Conservation (phyloP, 2,888 invertebrate genomes). For the Diogma glabrata region DNA sequence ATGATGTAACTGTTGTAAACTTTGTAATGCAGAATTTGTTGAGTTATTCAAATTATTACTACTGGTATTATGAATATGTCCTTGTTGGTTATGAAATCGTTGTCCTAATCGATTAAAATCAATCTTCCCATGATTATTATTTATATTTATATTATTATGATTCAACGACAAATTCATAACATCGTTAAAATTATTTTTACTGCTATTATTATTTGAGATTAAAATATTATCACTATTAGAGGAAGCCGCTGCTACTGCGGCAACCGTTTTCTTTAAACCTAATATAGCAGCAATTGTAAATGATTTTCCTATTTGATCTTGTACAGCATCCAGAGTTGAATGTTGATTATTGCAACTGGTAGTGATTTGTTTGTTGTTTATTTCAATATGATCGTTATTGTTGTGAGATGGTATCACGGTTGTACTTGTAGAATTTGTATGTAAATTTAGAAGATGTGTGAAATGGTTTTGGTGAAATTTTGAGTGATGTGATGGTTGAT, state of each 20-base stretch:
- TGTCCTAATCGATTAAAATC: conserved; percentile 10
- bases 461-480: conserved; percentile 38
- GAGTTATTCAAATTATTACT: conserved; percentile 15
- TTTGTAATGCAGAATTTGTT: conserved; percentile 31
- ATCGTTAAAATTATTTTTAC: conserved; percentile 27
- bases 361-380: conserved; percentile 13
- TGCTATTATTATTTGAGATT: conserved; percentile 20
- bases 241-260: not conserved
- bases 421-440: conserved; percentile 20
- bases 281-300: conserved; percentile 84
- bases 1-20: conserved; percentile 35
- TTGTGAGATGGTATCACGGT: not conserved
- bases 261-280: conserved; percentile 48
- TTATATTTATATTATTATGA: conserved; percentile 25
- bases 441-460: conserved; percentile 37
- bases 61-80: conserved; percentile 9
- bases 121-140: conserved; percentile 5
- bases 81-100: conserved; percentile 8
- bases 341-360: conserved; percentile 4
- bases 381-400: not conserved
- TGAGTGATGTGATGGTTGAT: conserved; percentile 29
- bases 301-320: conserved; percentile 46
- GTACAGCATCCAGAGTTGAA: conserved; percentile 28
- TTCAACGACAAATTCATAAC: conserved; percentile 35
- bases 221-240: conserved; percentile 1